Conservation (phyloP, 1,140 invertebrate genomes). For the Pogonus chalceus region DNA sequence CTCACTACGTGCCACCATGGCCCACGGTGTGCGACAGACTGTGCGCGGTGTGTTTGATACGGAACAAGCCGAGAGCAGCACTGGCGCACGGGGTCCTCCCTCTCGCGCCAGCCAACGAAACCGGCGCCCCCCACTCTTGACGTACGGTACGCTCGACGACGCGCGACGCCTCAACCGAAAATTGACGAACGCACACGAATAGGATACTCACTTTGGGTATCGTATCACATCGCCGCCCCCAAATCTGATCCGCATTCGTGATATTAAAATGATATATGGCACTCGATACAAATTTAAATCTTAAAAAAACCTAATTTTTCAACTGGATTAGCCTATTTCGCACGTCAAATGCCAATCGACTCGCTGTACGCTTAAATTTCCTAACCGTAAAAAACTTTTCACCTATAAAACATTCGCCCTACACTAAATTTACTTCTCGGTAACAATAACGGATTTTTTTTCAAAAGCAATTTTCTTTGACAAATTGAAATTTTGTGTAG, state of each 20-base stretch:
- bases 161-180: background rate
- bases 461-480: too few species aligned
- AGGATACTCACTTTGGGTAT: too few species aligned
- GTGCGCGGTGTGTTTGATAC: slow-evolving; percentile 22
- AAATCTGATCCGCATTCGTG: slow-evolving; percentile 18
- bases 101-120: slow-evolving; percentile 14
- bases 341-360: background rate
- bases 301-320: background rate
- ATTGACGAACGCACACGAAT: background rate
- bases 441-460: too few species aligned
- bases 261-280: slow-evolving; percentile 24
- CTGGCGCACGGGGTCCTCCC: slow-evolving; percentile 33
- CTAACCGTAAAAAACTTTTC: too few species aligned
- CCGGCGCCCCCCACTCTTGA: slow-evolving; percentile 28
- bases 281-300: background rate
- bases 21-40: slow-evolving; percentile 33
- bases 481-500: too few species aligned
- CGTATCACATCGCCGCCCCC: slow-evolving; percentile 17
- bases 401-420: too few species aligned
- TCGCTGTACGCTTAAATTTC: too few species aligned
- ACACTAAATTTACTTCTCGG: too few species aligned
- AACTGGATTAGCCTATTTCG: background rate
- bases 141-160: slow-evolving; percentile 16
- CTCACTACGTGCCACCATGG: slow-evolving; percentile 54
- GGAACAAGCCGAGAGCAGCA: slow-evolving; percentile 28